These are phyloP conservation scores for Trypoxylus dichotomus DNA, from an alignment of 1,140 invertebrate genomes.

Conservation along the genomic window DNA sequence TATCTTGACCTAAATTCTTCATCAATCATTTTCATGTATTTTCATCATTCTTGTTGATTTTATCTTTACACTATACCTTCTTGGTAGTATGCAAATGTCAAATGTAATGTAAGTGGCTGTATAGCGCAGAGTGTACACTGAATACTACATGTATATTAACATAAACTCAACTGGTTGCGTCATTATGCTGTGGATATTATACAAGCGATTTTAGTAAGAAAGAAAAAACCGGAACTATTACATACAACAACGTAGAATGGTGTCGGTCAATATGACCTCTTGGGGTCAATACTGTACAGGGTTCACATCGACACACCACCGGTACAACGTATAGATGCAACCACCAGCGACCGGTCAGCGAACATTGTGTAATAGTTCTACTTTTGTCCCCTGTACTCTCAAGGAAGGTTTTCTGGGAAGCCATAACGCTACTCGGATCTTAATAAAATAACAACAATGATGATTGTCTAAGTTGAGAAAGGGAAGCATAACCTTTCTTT, in stretches of 20 bases:
- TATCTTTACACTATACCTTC: not conserved
- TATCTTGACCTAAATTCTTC: too few species aligned
- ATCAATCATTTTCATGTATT: too few species aligned
- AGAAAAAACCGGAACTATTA: conserved; percentile 32
- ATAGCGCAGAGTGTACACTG: not conserved
- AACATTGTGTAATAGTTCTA: conserved; percentile 29
- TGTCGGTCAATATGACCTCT: conserved; percentile 19
- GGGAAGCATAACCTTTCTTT: not conserved
- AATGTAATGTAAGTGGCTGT: not conserved
- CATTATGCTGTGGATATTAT: not conserved
- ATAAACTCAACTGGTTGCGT: conserved; percentile 13
- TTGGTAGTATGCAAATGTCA: not conserved
- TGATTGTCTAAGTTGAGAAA: not conserved
- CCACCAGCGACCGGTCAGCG: not conserved
- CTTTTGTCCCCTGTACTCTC: not conserved
- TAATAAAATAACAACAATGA: not conserved
- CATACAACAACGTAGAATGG: conserved; percentile 1
- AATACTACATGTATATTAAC: not conserved
- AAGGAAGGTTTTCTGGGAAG: not conserved
- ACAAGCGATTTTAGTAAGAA: not conserved
- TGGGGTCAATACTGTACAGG: not conserved
- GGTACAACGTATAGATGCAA: not conserved
- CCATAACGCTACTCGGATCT: not conserved
- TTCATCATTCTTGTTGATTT: not conserved
- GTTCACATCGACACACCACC: conserved; percentile 15